These are phyloP conservation scores for Pseudachorutes palmiensis DNA, from an alignment of 1,140 invertebrate genomes.

Conservation along the genomic window DNA sequence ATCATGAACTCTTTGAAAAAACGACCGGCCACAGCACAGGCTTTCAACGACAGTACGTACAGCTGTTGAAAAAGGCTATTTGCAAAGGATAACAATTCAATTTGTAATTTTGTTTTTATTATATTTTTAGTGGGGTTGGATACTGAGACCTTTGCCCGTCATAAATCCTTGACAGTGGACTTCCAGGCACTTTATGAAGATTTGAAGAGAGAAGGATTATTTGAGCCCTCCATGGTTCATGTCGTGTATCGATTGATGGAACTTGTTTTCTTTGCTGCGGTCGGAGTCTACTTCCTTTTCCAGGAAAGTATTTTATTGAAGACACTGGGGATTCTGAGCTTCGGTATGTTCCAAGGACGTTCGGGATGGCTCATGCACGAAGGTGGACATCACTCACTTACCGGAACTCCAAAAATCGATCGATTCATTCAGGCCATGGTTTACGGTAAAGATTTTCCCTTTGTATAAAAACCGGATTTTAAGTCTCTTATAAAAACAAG, in stretches of 20 bases:
- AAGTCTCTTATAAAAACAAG: no score
- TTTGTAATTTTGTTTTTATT: no score
- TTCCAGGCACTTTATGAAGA: constrained; percentile 30
- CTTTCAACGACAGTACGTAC: constrained; percentile 5
- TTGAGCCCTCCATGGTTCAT: constrained; percentile 26
- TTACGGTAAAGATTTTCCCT: constrained; percentile 29
- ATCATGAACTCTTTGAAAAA: constrained; percentile 29
- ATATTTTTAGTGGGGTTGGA: constrained; percentile 26
- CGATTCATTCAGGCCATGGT: constrained; percentile 31
- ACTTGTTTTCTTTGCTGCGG: constrained; percentile 15
- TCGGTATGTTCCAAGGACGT: constrained; percentile 32
- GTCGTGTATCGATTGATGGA: constrained; percentile 29
- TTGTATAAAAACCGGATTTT: no score
- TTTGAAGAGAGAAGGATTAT: constrained; percentile 28
- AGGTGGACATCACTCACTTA: constrained; percentile 36
- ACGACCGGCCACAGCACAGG: constrained; percentile 20
- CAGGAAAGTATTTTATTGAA: not conserved
- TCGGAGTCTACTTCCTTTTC: constrained; percentile 29
- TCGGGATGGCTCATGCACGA: constrained; percentile 37
- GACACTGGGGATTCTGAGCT: constrained; percentile 23
- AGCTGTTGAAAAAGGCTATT: no score
- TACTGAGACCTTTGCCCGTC: constrained; percentile 15
- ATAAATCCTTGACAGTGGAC: constrained; percentile 30
- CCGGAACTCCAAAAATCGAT: constrained; percentile 34
- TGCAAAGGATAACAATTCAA: no score